Percentiles rank a stretch among this genome's conserved stretches.
Evolutionary conservation across 2,797 vertebrate genomes (phyloP).

Genomic region (Rhincodon typus): DNA sequence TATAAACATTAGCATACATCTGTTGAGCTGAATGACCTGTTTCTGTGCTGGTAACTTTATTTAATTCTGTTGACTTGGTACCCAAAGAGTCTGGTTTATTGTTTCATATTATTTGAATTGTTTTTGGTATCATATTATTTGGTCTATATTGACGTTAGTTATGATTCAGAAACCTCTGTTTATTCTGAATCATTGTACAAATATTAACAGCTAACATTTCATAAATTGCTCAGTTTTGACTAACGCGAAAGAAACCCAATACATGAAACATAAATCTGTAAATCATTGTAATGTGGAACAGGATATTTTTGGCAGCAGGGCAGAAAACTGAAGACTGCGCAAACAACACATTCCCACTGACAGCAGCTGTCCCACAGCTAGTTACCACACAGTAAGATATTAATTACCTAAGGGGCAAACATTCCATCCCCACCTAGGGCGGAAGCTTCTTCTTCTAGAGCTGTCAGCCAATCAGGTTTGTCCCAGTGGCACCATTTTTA

Average conservation of each 20-base stretch:
- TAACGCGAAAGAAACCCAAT: not conserved
- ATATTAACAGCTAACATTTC: not conserved
- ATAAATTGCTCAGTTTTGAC: conserved; percentile 7
- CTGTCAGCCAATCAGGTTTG: not conserved
- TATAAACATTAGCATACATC: not conserved
- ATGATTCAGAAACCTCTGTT: not conserved
- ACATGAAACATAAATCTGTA: not conserved
- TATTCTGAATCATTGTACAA: conserved; percentile 18
- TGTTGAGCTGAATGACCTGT: not conserved
- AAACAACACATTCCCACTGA: not conserved
- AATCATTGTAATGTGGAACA: not conserved
- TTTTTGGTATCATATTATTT: not conserved
- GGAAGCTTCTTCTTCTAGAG: not conserved
- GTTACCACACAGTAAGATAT: not conserved
- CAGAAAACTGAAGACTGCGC: not conserved
- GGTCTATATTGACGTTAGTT: not conserved
- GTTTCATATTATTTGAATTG: not conserved
- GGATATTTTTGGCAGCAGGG: not conserved
- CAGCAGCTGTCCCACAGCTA: not conserved
- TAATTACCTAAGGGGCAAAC: not conserved
- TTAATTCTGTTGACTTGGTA: not conserved
- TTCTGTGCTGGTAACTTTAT: not conserved
- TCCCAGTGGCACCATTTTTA: not conserved
- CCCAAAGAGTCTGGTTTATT: not conserved
- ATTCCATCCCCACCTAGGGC: not conserved